Evolutionary conservation across 1,140 invertebrate species (phyloP), one percentile per base, ranked within the genome.

Genomic region (Habropoda laboriosa): DNA sequence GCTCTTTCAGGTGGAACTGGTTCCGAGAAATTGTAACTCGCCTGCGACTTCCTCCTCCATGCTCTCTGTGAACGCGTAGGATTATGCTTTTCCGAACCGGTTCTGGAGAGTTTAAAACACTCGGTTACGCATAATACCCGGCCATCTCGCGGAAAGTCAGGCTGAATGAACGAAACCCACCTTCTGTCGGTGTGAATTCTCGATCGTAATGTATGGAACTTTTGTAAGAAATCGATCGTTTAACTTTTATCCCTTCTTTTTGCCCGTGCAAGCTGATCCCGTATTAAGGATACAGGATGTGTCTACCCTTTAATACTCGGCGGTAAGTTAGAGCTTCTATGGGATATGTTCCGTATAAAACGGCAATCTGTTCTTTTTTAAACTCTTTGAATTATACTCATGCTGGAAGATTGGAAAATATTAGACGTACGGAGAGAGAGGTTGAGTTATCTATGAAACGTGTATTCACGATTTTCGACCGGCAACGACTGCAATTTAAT

Each of bases 81-180:
- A 60, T 71, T 61, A 57, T 71, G 67, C 58, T 40, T 51, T n/a
- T 12, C 42, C 42, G 42, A 78, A 78, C 75, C 75, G 75, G 75
- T 78, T 78, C 30, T 35, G 55, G 49, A 55, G 51, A n/a, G 32
- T 71, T 71, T 61, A 61, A 71, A 71, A 78, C 75, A 49, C 35
- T 49, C 42, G 30, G 30, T 71, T 71, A 24, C 66, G 53, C 67
- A 45, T 60, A 78, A 78, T 42, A 68, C 68, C 24, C 18, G 55
- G 16, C 35, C 75, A 71, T 78, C 66, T 16, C 42, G 42, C 42
- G 55, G 67, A 21, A 49, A 78, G 42, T 42, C 21, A 13, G 58
- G 27, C 67, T 35, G 42, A 78, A 78, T 71, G 67, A 40, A 40
- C 27, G 42, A 47, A 55, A 61, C n/a, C n/a, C 21, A 42, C 45